Evolutionary conservation across 2,113 vertebrate species (phyloP), one percentile per base, ranked within the genome.

Genomic region (Canis aureus): DNA sequence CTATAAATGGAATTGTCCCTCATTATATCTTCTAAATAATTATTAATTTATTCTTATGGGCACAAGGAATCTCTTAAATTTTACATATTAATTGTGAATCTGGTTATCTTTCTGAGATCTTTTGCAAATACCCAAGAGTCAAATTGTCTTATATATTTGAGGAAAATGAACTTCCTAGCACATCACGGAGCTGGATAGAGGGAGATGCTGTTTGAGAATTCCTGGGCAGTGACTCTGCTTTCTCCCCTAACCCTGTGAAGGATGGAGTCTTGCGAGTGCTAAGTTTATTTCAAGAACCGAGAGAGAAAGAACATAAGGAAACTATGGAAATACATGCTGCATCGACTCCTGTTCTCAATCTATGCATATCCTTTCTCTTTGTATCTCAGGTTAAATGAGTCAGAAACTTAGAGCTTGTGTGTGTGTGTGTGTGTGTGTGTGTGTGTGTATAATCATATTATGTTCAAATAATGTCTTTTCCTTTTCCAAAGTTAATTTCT

Each of bases 251-350:
- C n/a, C 38, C 10, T 13, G 32, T 81, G 62, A 35, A 91, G 3
- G 23, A 64, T 81, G 22, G 86, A 43, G 35, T 94, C 59, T 97
- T 90, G 49, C 23, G 84, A 89, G 11, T 60, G 22, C 8, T 71
- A 73, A 80, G 23, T n/a, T 95, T 87, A 86, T 73, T 91, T 79
- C 74, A 74, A 95, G 43, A 93, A 88, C 4, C 35, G 73, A 92
- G n/a, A 49, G 35, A 73, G 79, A 96, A 57, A 62, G 49, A 73
- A 79, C 60, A 6, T 32, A n/a, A 87, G 23, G 80, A 94, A 95
- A 79, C 22, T n/a, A 43, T n/a, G 51, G 19, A 55, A 74, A 95
- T 16, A 84, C 29, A 55, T 16, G 43, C 8, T 57, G 12, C 17
- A 32, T 59, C 8, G 22, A 49, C 22, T 89, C 13, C 43, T 80